Conservation (phyloP, 2,888 invertebrate genomes). For the Bellardia pandia region DNA sequence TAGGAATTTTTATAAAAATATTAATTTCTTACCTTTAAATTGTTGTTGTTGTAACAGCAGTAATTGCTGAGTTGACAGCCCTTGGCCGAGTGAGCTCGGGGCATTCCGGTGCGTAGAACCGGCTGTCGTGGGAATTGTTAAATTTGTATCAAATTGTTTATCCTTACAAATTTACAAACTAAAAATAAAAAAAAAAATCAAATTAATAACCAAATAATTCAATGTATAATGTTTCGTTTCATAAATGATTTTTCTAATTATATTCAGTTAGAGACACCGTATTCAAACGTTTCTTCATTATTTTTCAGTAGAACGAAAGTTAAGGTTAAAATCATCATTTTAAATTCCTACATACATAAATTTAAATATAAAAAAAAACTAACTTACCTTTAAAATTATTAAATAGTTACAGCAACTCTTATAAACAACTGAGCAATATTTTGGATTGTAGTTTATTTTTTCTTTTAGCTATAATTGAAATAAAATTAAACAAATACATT, state of each 20-base stretch:
- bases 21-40: background rate
- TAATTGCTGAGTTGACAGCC: too few relatives aligned
- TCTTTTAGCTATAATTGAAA: background rate
- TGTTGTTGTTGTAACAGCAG: too few relatives aligned
- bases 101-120: too few relatives aligned
- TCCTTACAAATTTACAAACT: background rate
- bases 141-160: background rate
- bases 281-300: constrained; percentile 47
- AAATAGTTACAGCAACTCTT: background rate
- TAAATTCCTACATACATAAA: background rate
- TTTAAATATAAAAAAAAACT: background rate
- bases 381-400: background rate
- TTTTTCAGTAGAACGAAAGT: constrained; percentile 66
- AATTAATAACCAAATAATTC: background rate
- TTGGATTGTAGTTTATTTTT: background rate
- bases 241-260: background rate
- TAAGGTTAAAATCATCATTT: constrained; percentile 42
- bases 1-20: background rate
- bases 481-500: background rate
- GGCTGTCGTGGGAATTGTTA: too few relatives aligned
- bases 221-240: too few relatives aligned
- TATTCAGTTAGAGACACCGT: background rate
- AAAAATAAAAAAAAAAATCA: background rate
- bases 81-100: too few relatives aligned
- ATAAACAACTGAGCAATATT: background rate